Conservation (phyloP, 2,888 invertebrate species). For the Melinopterus prodromus region DNA sequence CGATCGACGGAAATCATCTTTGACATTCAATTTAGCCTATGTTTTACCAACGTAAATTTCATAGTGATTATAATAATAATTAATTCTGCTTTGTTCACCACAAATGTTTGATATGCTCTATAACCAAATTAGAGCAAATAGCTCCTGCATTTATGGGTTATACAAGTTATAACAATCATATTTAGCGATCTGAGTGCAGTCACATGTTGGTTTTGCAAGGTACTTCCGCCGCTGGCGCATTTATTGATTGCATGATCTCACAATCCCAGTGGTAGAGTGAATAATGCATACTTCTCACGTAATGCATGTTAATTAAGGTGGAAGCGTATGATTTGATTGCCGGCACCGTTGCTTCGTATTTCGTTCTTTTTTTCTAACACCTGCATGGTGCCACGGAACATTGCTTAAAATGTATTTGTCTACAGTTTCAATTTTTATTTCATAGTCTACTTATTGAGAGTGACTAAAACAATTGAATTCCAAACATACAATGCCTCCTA, state of each 20-base stretch:
- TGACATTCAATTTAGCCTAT: not conserved
- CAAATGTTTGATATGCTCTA: not conserved
- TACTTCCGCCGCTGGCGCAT: not conserved
- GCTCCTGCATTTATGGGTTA: not conserved
- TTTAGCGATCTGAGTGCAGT: constrained; percentile 4
- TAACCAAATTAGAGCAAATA: not conserved
- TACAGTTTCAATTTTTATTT: too few relatives aligned
- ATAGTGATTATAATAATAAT: not conserved
- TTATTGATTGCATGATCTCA: constrained; percentile 4
- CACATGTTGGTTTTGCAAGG: not conserved
- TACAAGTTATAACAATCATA: not conserved
- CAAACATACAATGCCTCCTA: too few relatives aligned
- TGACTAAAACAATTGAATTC: too few relatives aligned
- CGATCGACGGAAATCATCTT: too few relatives aligned
- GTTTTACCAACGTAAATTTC: not conserved
- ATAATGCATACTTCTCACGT: constrained; percentile 4
- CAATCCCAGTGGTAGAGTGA: constrained; percentile 4
- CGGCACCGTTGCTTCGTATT: not conserved
- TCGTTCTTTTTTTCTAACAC: not conserved
- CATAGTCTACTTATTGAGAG: too few relatives aligned
- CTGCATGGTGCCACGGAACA: not conserved
- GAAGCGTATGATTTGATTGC: not conserved
- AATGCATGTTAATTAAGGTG: constrained; percentile 4
- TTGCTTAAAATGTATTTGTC: too few relatives aligned
- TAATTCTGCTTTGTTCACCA: not conserved